Evolutionary conservation across 53 echinoderm and acorn worm species (phyloP), one percentile per base, ranked within the genome.

Genomic region (Crossaster papposus): DNA sequence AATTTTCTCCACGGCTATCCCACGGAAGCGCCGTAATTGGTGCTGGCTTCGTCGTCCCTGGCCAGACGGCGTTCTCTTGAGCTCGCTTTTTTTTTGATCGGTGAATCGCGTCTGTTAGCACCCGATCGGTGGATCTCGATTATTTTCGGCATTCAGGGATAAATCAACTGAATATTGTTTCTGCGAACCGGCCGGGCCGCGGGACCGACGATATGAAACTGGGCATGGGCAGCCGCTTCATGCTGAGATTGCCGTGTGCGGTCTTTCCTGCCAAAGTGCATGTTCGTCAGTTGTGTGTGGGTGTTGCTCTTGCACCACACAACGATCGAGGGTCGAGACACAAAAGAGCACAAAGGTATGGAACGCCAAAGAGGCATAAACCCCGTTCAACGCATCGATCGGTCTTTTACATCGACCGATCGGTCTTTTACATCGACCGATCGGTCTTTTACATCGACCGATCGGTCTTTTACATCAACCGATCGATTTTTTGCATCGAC

Each of bases 111-210:
- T 70, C 29, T 71, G 72, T 28, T 30, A 71, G 72, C 5, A 2
- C 0, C 2, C 29, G 30, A n/a, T 30, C 44, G 44, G 14, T 23
- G 72, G 72, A 62, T 1, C 24, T 28, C 23, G n/a, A n/a, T n/a
- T n/a, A 71, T 71, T 71, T 71, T 28, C 72, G 20, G 72, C 44
- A 44, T 44, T 44, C 72, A 76, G 36, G 37, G 77, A 20, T 76
- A 76, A 36, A 9, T 37, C 13, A 36, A n/a, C n/a, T n/a, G n/a
- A n/a, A 36, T 17, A 22, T 35, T 36, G 14, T 76, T 23, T 76
- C n/a, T 20, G 36, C 20, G 77, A 14, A 3, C 77, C n/a, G n/a
- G n/a, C n/a, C n/a, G n/a, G n/a, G 23, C 32, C 8, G 2, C 8
- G 14, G 37, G 30, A 14, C 32, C 4, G 28, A 3, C 20, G 28